Conservation (phyloP, 1,140 invertebrate species). For the Drosophila lowei region DNA sequence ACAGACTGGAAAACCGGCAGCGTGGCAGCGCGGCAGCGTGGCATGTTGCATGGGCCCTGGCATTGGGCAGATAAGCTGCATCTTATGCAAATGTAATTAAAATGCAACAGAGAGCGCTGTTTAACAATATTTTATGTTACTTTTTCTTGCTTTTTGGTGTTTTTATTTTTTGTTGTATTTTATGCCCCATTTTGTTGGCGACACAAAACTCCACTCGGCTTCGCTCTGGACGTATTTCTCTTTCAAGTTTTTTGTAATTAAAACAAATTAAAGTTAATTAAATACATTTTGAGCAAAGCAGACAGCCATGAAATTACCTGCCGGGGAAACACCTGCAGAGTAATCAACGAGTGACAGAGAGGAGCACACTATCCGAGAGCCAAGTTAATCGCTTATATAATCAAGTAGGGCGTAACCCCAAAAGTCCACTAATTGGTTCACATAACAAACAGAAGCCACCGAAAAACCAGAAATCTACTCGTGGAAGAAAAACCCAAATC, state of each 20-base stretch:
- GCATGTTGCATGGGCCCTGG: conserved; percentile 44
- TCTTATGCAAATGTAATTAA: conserved; percentile 66
- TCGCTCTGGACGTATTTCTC: conserved; percentile 20
- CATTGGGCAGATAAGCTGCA: conserved; percentile 56
- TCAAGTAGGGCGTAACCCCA: conserved; percentile 25
- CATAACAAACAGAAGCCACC: conserved; percentile 36
- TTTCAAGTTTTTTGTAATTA: conserved; percentile 39
- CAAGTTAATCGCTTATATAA: conserved; percentile 2
- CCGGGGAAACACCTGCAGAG: conserved; percentile 2
- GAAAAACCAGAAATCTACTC: neutral
- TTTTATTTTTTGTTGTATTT: conserved; percentile 21
- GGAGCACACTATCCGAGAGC: too few species aligned
- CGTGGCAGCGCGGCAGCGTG: conserved; percentile 15
- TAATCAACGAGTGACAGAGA: neutral
- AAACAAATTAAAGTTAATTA: conserved; percentile 64
- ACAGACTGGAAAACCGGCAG: conserved; percentile 24
- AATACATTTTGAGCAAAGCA: conserved; percentile 34
- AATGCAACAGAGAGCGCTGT: conserved; percentile 60
- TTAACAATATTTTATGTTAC: conserved; percentile 61
- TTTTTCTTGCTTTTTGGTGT: neutral
- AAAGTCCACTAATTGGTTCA: conserved; percentile 43
- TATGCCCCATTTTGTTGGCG: conserved; percentile 6
- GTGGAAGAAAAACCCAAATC: conserved; percentile 13
- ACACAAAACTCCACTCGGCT: too few species aligned
- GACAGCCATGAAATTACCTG: conserved; percentile 17